Evolutionary conservation across 2,797 vertebrate genomes (phyloP), one percentile per base, ranked within the genome.

Genomic region (Podarcis siculus): DNA sequence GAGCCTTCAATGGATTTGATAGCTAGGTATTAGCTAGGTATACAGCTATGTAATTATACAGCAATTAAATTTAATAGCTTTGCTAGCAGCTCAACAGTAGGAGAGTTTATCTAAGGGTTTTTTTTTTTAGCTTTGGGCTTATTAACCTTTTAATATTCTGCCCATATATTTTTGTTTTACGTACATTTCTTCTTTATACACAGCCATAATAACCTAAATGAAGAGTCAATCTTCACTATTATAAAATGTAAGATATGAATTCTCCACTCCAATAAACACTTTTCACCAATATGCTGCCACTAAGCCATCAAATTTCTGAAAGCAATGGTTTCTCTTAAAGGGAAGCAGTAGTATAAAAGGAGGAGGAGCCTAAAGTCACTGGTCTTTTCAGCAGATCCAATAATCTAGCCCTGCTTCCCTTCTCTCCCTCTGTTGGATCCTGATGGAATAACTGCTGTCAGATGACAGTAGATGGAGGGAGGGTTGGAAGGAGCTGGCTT

Each of bases 61-160:
- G 72, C 94, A 95, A 92, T 94, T 95, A 95, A 92, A 95, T 95
- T 95, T 95, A 93, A 94, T 93, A 93, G 94, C 90, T 92, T 92
- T 86, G 91, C 94, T 96, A 92, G 92, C 90, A 90, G 93, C 91
- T 94, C 89, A 82, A 89, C 90, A 92, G 95, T 89, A 93, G 85
- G 91, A 94, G 82, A 92, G 9, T 42, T 92, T 94, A 87, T 79
- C 91, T 93, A 91, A 90, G 89, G 79, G 87, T 82, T 93, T 89
- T 86, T 19, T 37, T 73, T 73, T 37, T 21, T 37, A 8, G 82
- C 95, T 39, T 79, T 90, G 94, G 90, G 82, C 92, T 92, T 89
- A 69, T 95, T 94, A 96, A 95, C 92, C 92, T 89, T 94, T 94
- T 82, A 87, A 85, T 88, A 90, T 19, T 88, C 61, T 45, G 12